Conservation (phyloP, 2,797 vertebrate genomes). For the Chiloscyllium punctatum region DNA sequence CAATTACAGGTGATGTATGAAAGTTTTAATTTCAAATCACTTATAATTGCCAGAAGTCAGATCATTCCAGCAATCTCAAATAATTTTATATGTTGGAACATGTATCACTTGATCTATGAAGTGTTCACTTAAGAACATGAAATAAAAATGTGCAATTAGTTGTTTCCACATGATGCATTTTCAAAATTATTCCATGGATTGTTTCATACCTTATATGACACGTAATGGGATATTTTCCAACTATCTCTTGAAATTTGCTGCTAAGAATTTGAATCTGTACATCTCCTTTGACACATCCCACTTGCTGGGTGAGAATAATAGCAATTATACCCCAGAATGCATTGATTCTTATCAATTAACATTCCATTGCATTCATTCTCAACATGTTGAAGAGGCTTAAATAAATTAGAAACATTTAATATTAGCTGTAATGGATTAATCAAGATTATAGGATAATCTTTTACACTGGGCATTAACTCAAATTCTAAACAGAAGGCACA, state of each 20-base stretch:
- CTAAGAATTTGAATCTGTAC: neutral
- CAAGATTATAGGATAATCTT: constrained; percentile 66
- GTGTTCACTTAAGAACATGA: neutral
- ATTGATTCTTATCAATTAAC: neutral
- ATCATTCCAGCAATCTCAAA: neutral
- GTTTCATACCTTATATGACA: neutral
- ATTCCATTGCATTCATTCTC: neutral
- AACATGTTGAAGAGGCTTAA: constrained; percentile 69
- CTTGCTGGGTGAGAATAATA: neutral
- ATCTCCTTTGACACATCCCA: neutral
- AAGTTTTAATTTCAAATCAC: neutral
- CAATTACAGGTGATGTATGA: neutral
- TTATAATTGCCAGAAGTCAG: neutral
- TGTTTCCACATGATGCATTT: neutral
- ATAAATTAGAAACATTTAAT: constrained; percentile 77
- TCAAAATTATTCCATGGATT: neutral
- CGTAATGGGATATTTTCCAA: neutral
- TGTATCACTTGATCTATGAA: neutral
- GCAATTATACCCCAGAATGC: neutral
- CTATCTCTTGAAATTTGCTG: neutral
- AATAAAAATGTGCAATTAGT: constrained; percentile 3
- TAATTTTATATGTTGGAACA: neutral
- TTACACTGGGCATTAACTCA: constrained; percentile 59
- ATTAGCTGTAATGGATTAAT: constrained; percentile 79
- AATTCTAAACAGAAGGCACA: constrained; percentile 62